These are phyloP conservation scores for Blennius ocellaris DNA, from an alignment of 2,113 vertebrate species.

Conservation along the genomic window DNA sequence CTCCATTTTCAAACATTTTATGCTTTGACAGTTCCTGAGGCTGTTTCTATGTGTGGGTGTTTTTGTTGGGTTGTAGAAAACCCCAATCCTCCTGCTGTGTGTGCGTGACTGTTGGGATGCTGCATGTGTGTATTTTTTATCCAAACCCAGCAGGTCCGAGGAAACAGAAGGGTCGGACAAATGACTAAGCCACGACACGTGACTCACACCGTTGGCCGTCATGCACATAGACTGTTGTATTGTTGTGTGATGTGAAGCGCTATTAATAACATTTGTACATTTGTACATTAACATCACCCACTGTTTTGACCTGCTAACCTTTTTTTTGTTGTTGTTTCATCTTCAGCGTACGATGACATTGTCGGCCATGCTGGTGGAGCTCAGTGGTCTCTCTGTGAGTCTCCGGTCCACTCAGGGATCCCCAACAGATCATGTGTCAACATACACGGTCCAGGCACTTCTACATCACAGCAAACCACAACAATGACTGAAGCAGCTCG, in stretches of 20 bases:
- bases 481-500: not conserved
- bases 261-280: too few relatives aligned
- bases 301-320: not conserved
- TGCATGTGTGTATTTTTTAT: not conserved
- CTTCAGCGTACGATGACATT: conserved; percentile 1
- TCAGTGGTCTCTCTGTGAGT: conserved; percentile 13
- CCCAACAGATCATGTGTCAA: not conserved
- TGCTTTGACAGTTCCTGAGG: not conserved
- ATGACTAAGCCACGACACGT: conserved; percentile 17
- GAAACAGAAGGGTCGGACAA: conserved; percentile 59
- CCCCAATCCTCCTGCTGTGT: not conserved
- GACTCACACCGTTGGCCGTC: not conserved
- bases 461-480: not conserved
- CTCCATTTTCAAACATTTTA: not conserved
- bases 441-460: not conserved
- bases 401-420: conserved; percentile 9
- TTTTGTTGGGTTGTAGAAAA: not conserved
- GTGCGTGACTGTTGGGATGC: not conserved
- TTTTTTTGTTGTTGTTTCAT: not conserved
- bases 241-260: too few relatives aligned
- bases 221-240: too few relatives aligned
- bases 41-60: not conserved
- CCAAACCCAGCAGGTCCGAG: conserved; percentile 57
- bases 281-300: not conserved
- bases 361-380: conserved; percentile 9